Evolutionary conservation across 92 coral and sea anemone species (phyloP).

Genomic region (Palythoa caribaeorum): DNA sequence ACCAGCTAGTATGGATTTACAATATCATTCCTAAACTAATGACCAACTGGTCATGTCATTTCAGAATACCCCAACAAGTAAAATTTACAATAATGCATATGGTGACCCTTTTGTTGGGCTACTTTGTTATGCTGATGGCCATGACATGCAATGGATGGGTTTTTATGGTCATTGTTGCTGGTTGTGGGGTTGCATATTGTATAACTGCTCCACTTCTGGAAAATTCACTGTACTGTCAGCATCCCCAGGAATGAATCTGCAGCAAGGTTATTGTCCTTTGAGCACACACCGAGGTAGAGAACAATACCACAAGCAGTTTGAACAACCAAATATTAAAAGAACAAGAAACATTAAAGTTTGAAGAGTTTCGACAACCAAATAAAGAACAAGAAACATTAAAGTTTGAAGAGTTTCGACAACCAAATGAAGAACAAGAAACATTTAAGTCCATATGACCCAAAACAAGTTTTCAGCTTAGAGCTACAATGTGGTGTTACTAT

Average conservation of each 20-base stretch:
- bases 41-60: not conserved
- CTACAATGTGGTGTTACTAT: no score
- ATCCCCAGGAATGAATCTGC: not conserved
- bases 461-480: no score
- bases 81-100: conserved; percentile 23
- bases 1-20: no score
- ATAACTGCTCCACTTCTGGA: conserved; percentile 13
- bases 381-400: no score
- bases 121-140: conserved; percentile 33
- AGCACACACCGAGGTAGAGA: not conserved
- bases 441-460: no score
- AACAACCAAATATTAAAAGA: not conserved
- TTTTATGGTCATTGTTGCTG: conserved; percentile 11
- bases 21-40: no score
- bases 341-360: no score
- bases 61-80: conserved; percentile 22
- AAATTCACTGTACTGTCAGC: not conserved
- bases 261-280: conserved; percentile 15
- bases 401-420: no score
- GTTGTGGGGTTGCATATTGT: conserved; percentile 23
- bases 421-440: no score
- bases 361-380: not conserved
- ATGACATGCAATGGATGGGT: conserved; percentile 50
- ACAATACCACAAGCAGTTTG: conserved; percentile 10
- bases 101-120: conserved; percentile 18